Base-by-base conservation (phyloP, 2,113 vertebrate species). In the Pelecanoides urinatrix region DNA sequence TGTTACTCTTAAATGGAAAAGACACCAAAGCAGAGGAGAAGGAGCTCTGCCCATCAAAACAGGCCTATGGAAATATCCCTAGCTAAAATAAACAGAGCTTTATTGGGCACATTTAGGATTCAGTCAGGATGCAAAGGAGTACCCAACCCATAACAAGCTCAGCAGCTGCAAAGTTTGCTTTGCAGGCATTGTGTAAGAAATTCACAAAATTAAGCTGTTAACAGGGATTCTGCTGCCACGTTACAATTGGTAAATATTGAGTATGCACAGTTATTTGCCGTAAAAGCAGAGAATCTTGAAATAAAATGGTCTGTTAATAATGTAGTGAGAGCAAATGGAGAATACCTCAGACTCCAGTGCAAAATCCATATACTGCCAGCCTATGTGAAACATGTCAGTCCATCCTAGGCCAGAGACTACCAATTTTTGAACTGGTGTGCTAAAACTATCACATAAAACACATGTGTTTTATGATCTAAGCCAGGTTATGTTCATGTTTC, bases 11-110 rank as follows among this genome's bases (percentile, higher is more conserved):
- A 81, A 89, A 79, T 90, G 84, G 86, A 91, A 96, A 92, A 92
- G 89, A 73, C 89, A 79, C 92, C 79, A 66, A 89, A 96, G 92
- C 53, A 66, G 70, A 92, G 58, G 36, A 63, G 92, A 88, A 73
- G 86, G 92, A 96, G 67, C 77, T 94, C 74, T 95, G 96, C 92
- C 96, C 79, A 70, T 85, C 89, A 70, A 96, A 97, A 96, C 86
- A 97, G 67, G 77, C 71, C 50, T 87, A 85, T 79, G 92, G 94
- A 92, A 96, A 94, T 93, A 95, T 72, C 50, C 45, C 81, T 58
- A 86, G 77, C 73, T 95, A 92, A 97, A 97, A 91, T 73, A 95
- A 95, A 94, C 66, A 62, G 61, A 84, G 42, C 79, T 84, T 59
- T 93, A 45, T 36, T 88, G 59, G 86, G 59, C 82, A 70, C 71